Base-by-base conservation (phyloP, 2,113 vertebrate species). In the Eublepharis macularius region DNA sequence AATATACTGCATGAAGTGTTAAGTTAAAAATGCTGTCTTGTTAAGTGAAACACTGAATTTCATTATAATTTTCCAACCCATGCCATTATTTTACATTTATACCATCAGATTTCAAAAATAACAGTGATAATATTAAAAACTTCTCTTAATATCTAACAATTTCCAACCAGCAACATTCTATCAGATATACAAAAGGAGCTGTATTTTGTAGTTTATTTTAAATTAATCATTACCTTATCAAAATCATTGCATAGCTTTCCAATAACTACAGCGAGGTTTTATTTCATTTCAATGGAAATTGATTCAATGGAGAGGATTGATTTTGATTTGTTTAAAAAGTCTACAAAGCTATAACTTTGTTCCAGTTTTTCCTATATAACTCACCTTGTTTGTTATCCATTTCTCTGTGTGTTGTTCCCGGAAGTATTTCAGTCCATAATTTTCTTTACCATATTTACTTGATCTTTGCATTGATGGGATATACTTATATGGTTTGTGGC, bases 371-470 rank as follows among this genome's bases (percentile, higher is more conserved):
- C 43, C n/a, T 82, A 26, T 49, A 45, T 80, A 74, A 6, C 92
- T 91, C 87, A 98, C 98, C 95, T 98, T 95, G 72, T 88, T 89
- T 87, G 92, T 87, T 93, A 95, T 43, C 92, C 97, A 97, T 63
- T 94, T 96, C 21, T 87, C 29, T 87, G 86, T 93, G 47, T 96
- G 84, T 89, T 96, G 93, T 68, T 96, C 96, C 87, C 96, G 93
- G 88, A 98, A 97, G 72, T 90, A 90, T 83, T 96, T 96, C 75
- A 72, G 86, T 80, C 95, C 95, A 0, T 94, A 96, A 81, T 92
- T 81, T 85, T 86, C 76, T 49, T 84, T 83, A 11, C 86, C 77
- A 29, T 96, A 97, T 84, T 95, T 95, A 88, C 82, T 95, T 70
- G 93, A 93, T 5, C 92, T 93, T 75, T 94, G 91, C 60, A 97